Percentiles rank a stretch among this genome's conserved stretches.
phyloP scores from a whole-genome alignment of 2,797 vertebrate species.

The Mareca penelope region DNA sequence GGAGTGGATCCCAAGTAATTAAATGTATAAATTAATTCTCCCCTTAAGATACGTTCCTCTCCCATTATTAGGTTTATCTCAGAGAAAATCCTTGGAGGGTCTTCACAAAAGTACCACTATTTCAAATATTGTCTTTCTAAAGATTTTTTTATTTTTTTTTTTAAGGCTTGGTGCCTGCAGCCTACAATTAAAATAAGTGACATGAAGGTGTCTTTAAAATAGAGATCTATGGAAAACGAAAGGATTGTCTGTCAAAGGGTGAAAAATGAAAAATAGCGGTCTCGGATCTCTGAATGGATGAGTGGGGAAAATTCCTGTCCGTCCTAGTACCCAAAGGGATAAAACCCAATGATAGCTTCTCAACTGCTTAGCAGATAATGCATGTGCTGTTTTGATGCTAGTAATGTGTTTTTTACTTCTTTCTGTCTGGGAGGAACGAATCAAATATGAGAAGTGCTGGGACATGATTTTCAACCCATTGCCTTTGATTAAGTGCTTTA shows the following conservation, averaged over 20 bases:
- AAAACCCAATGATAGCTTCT: conserved; percentile 89
- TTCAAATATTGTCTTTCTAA: conserved; percentile 42
- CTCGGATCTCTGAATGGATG: conserved; percentile 81
- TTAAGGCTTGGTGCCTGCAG: conserved; percentile 67
- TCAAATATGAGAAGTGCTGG: conserved; percentile 93
- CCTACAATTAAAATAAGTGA: conserved; percentile 80
- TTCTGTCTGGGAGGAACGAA: conserved; percentile 97
- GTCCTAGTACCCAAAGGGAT: conserved; percentile 86
- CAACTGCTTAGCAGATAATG: conserved; percentile 98
- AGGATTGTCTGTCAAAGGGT: conserved; percentile 80
- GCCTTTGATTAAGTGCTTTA: conserved; percentile 99
- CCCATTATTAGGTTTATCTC: conserved; percentile 77
- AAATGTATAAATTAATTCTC: conserved; percentile 84
- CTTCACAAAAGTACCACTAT: conserved; percentile 53
- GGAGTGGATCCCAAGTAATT: conserved; percentile 80
- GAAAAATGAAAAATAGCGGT: conserved; percentile 79
- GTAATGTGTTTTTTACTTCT: conserved; percentile 88
- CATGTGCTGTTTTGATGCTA: conserved; percentile 86
- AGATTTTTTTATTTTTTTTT: background rate
- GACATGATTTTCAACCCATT: conserved; percentile 99
- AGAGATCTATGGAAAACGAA: conserved; percentile 78
- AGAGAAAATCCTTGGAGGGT: conserved; percentile 65
- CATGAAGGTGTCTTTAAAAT: conserved; percentile 82
- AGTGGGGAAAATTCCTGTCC: conserved; percentile 83
- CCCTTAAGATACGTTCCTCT: conserved; percentile 78